Evolutionary conservation across 1,140 invertebrate species (phyloP), one percentile per base, ranked within the genome.

Genomic region (Nasonia giraulti): DNA sequence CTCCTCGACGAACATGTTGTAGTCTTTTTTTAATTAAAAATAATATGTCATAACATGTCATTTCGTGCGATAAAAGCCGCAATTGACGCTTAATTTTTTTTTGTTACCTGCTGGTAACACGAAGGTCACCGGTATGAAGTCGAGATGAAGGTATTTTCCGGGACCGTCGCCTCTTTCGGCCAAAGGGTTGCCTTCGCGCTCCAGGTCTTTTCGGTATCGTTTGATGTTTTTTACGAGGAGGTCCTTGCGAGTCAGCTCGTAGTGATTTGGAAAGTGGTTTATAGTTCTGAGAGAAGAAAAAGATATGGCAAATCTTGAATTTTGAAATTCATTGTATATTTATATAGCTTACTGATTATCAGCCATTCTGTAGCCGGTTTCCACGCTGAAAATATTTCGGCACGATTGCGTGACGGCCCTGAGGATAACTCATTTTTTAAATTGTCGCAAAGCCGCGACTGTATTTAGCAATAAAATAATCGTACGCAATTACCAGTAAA

Each of bases 171-270:
- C 95, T 88, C 95, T 95, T 90, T 98, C 97, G 0, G 97, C 98
- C 69, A 99, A 90, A 0, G 96, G 95, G 93, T 96, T 98, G 31
- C 97, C 97, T 91, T 98, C 98, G 87, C 97, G 95, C 89, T 99
- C 98, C 73, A 99, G 93, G 89, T 99, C 98, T 89, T 98, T 97
- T 50, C 97, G 93, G 92, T 99, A 99, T 62, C 98, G 93, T 91
- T 99, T 99, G 79, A 99, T 98, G 91, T 99, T 99, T 93, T 98
- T 99, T 4, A 99, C 98, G 82, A 99, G 94, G 31, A 99, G 93
- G 94, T 99, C 98, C 93, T 99, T 99, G 2, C 98, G 94, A 4
- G 98, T 98, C 20, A 99, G 92, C 91, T 99, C 98, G 89, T 99
- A 99, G 92, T 99, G 98, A 93, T 98, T 99, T 0, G 97, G 97